Evolutionary conservation across 2,797 vertebrate species (phyloP).

Genomic region (Betta splendens): DNA sequence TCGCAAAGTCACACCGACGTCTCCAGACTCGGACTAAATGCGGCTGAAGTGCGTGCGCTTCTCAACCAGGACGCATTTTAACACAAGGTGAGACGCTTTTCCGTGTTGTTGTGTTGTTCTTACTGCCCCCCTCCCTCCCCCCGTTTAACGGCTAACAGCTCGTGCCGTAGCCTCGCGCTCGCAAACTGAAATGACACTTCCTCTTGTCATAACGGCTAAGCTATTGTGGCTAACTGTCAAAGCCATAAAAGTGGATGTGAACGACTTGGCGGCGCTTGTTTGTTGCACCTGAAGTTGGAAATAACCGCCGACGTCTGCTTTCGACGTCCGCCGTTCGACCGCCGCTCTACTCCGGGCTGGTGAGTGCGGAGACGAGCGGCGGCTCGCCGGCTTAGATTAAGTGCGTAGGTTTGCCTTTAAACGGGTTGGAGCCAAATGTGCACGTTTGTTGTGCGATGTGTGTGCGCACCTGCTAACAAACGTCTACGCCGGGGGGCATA

Average conservation of each 20-base stretch:
- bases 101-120: slow-evolving; percentile 5
- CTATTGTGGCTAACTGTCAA: slow-evolving; percentile 28
- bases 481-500: slow-evolving; percentile 30
- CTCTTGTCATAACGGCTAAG: slow-evolving; percentile 50
- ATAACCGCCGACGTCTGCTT: slow-evolving; percentile 20
- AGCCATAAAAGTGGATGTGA: slow-evolving; percentile 32
- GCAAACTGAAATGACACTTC: slow-evolving; percentile 62
- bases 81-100: slow-evolving; percentile 51
- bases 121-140: background rate
- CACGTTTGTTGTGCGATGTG: slow-evolving; percentile 20
- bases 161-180: slow-evolving; percentile 40
- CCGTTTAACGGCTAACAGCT: slow-evolving; percentile 36
- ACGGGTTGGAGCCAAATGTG: slow-evolving; percentile 16
- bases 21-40: slow-evolving; percentile 59
- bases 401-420: slow-evolving; percentile 64
- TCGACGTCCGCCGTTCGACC: slow-evolving; percentile 50
- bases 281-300: slow-evolving; percentile 44
- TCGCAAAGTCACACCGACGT: slow-evolving; percentile 68
- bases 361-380: slow-evolving; percentile 35
- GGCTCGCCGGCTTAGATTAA: slow-evolving; percentile 37
- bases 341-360: slow-evolving; percentile 24
- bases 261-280: background rate
- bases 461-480: slow-evolving; percentile 54
- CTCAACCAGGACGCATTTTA: slow-evolving; percentile 17
- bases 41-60: slow-evolving; percentile 10